Percentiles rank a stretch among this genome's conserved stretches.
Conservation (phyloP, 1,140 invertebrate genomes). For the Batillaria attramentaria region DNA sequence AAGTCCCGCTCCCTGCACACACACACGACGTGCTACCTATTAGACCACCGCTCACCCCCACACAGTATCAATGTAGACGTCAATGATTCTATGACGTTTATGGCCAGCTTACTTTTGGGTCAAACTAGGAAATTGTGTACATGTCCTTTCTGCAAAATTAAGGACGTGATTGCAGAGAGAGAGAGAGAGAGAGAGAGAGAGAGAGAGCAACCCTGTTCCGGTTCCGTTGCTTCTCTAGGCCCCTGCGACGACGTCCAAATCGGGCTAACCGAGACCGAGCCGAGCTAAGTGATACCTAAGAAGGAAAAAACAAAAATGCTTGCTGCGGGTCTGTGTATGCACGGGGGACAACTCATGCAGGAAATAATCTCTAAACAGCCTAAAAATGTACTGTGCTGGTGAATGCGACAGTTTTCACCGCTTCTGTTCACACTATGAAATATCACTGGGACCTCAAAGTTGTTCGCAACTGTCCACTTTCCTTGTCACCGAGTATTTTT, state of each 20-base stretch:
- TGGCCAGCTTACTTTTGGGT: too few species aligned
- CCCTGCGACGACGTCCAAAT: too few species aligned
- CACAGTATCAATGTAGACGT: too few species aligned
- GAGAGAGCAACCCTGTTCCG: too few species aligned
- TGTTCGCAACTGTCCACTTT: not conserved
- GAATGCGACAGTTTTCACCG: too few species aligned
- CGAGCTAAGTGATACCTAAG: not conserved
- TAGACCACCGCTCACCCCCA: too few species aligned
- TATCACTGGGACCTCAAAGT: conserved; percentile 6
- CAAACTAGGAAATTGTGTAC: not conserved
- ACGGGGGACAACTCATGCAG: not conserved
- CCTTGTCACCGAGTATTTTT: not conserved
- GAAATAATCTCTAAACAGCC: not conserved
- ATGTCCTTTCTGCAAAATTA: not conserved
- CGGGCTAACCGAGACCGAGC: not conserved
- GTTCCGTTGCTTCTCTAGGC: too few species aligned
- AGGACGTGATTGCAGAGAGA: not conserved
- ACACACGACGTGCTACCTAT: not conserved
- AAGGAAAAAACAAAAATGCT: not conserved
- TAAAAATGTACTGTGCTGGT: not conserved
- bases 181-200: conserved; percentile 17
- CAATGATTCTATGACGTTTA: too few species aligned
- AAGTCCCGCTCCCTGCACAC: conserved; percentile 58
- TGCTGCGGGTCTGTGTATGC: not conserved
- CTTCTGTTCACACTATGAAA: too few species aligned